These are phyloP conservation scores for Cyanistes caeruleus DNA, from an alignment of 2,113 vertebrate species.

Conservation along the genomic window DNA sequence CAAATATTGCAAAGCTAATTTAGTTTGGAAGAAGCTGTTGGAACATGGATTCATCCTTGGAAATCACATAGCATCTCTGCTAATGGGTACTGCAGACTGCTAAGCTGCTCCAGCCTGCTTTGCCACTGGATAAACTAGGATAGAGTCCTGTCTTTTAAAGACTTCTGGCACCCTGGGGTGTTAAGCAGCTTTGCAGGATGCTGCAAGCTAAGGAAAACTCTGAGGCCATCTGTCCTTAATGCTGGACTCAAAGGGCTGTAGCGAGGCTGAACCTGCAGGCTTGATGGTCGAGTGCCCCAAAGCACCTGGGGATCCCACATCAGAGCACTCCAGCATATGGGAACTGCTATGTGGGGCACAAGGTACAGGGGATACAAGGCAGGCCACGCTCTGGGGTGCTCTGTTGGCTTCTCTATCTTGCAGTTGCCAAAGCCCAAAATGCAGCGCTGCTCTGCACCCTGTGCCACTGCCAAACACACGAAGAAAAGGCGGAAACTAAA, in stretches of 20 bases:
- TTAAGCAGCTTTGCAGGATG: background rate
- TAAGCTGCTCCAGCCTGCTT: background rate
- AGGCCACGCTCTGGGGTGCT: background rate
- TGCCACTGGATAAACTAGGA: background rate
- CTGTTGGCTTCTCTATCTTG: background rate
- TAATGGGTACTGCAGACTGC: conserved; percentile 21
- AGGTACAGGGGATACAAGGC: background rate
- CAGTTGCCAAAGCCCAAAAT: background rate
- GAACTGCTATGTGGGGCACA: background rate
- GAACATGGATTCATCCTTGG: conserved; percentile 33
- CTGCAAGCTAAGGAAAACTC: background rate
- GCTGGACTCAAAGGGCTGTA: background rate
- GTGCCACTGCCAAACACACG: background rate
- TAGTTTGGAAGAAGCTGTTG: conserved; percentile 34
- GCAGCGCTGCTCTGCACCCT: background rate
- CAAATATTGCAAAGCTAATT: conserved; percentile 44
- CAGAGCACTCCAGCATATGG: background rate
- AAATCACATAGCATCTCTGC: background rate
- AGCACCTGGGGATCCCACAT: background rate
- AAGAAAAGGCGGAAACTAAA: background rate
- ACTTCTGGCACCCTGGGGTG: background rate
- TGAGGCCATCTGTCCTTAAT: background rate
- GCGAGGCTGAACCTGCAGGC: background rate
- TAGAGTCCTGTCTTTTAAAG: background rate
- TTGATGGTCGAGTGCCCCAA: background rate